Base-by-base conservation (phyloP, 2,797 vertebrate species). In the Rachycentron canadum region DNA sequence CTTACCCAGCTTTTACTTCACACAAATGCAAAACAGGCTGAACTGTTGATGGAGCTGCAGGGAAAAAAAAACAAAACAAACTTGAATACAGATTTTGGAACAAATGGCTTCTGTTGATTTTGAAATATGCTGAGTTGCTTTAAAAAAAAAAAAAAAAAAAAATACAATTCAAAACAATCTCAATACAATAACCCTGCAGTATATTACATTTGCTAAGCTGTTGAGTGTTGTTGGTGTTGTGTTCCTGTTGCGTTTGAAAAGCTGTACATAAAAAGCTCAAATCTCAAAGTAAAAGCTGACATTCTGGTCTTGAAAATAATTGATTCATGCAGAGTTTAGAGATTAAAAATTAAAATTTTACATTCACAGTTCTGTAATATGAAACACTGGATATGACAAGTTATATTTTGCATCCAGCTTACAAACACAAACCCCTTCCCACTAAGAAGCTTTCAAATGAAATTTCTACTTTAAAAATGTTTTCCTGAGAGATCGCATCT, bases 1-100 rank as follows among this genome's bases (percentile, higher is more conserved):
- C 19, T n/a, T 45, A 32, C 11, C 5, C 32, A 23, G 16, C n/a
- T 8, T 11, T 45, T 8, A 8, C 62, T 64, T 67, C 50, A 75
- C 32, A 69, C 17, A 41, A 68, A 38, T 30, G 10, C 17, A 74
- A 70, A 85, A 73, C 53, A 16, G 2, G 17, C 30, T 41, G 26
- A 57, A 65, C 7, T 38, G 7, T 38, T 30, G 47, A 77, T 52
- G 25, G 16, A 81, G 56, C 45, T 34, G 25, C 41, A 58, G 17
- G 41, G 16, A 49, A 16, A 32, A 25, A 66, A 53, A 64, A n/a
- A n/a, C n/a, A 19, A 58, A 17, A n/a, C 32, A 70, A 58, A 58
- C 8, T 10, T 10, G n/a, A 12, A 23, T 2, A 23, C 12, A 57
- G 36, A 67, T 61, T 67, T 59, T 32, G 23, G 25, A 72, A 49